phyloP scores from a whole-genome alignment of 2,888 invertebrate genomes.

The Melipona bicolor region DNA sequence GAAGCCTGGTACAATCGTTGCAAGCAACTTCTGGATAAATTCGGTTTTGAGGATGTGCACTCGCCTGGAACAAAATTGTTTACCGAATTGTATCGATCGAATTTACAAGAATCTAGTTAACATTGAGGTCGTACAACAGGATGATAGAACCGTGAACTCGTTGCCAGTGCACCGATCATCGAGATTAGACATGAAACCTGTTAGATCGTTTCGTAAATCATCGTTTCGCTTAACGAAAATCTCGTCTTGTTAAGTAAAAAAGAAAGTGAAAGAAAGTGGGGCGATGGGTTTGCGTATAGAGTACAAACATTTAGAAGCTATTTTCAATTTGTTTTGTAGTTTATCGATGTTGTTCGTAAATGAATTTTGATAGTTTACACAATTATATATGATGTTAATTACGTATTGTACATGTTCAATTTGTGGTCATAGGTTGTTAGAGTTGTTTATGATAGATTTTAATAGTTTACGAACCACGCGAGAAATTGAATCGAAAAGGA shows the following conservation, averaged over 20 bases:
- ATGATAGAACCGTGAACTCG: conserved; percentile 3
- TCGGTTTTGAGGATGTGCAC: conserved; percentile 87
- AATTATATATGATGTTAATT: too few relatives aligned
- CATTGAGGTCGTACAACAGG: not conserved
- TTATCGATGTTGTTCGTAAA: too few relatives aligned
- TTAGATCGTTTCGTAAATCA: conserved; percentile 21
- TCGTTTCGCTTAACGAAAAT: not conserved
- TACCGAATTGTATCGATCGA: conserved; percentile 71
- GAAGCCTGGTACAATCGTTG: conserved; percentile 88
- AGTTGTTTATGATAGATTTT: too few relatives aligned
- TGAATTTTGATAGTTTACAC: too few relatives aligned
- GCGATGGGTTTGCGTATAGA: too few relatives aligned
- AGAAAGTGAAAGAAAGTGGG: not conserved
- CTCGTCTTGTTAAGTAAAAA: not conserved
- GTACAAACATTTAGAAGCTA: too few relatives aligned
- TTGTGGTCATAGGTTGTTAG: too few relatives aligned
- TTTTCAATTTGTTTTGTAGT: too few relatives aligned
- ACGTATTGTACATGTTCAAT: too few relatives aligned
- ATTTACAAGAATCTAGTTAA: conserved; percentile 69
- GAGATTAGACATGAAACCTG: conserved; percentile 67
- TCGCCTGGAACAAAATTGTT: conserved; percentile 70
- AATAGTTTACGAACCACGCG: too few relatives aligned
- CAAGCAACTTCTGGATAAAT: conserved; percentile 87
- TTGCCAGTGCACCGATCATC: conserved; percentile 49
- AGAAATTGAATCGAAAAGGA: too few relatives aligned